These are phyloP conservation scores for Mylabris sibirica DNA, from an alignment of 2,888 invertebrate species.

Conservation along the genomic window DNA sequence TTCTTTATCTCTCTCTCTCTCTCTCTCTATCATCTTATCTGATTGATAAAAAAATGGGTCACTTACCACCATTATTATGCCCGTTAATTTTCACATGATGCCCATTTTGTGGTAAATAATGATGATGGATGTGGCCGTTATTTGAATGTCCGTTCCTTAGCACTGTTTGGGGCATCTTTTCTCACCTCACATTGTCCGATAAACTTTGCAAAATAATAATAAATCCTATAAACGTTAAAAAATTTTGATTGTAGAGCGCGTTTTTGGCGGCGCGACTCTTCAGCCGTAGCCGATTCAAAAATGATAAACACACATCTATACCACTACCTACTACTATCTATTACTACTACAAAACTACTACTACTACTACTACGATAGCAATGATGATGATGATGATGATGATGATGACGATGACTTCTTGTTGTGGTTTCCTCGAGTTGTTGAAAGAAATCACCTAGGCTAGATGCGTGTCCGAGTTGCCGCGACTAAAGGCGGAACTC, in stretches of 20 bases:
- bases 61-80: constrained; percentile 54
- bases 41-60: constrained; percentile 11
- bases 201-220: background rate
- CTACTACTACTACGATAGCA: too few species aligned
- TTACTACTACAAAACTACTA: background rate
- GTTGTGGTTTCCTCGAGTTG: background rate
- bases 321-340: background rate
- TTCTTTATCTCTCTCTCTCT: too few species aligned
- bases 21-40: too few species aligned
- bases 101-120: constrained; percentile 43
- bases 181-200: constrained; percentile 22
- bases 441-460: constrained; percentile 32
- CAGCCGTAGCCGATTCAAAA: background rate
- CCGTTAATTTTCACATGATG: constrained; percentile 53
- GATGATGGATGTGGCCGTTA: constrained; percentile 46
- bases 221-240: too few species aligned
- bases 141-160: constrained; percentile 41
- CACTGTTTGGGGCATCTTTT: constrained; percentile 52
- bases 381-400: too few species aligned
- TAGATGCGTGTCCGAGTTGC: constrained; percentile 39
- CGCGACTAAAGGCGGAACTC: constrained; percentile 40
- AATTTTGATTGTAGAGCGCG: background rate
- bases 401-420: constrained; percentile 12
- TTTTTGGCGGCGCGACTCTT: background rate
- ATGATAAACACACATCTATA: background rate